Conservation (phyloP, 2,888 invertebrate genomes). For the Chaitophorus viminalis region DNA sequence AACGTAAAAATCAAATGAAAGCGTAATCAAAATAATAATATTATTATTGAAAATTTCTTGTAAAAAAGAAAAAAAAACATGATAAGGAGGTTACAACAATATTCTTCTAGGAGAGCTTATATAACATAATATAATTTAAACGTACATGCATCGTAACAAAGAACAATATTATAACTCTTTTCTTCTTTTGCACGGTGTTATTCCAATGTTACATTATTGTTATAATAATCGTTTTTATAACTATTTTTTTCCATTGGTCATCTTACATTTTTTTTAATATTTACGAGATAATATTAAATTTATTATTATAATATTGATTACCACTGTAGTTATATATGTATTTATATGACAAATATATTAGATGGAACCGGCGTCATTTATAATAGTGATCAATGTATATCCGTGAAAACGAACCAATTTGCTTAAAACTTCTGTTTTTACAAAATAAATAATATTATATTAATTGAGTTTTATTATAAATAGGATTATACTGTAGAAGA, state of each 20-base stretch:
- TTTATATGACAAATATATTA: not conserved
- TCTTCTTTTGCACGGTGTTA: not conserved
- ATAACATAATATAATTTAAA: too few species aligned
- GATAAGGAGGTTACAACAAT: not conserved
- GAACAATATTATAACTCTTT: not conserved
- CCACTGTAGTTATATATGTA: not conserved
- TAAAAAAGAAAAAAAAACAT: not conserved
- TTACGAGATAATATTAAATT: slow-evolving; percentile 17
- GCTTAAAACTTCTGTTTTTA: slow-evolving; percentile 26
- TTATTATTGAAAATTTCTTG: not conserved
- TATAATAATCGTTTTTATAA: slow-evolving; percentile 1
- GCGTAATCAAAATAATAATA: slow-evolving; percentile 35
- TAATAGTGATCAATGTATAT: not conserved
- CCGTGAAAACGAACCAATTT: slow-evolving; percentile 3
- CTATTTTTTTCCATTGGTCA: slow-evolving; percentile 8
- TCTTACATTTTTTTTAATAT: slow-evolving; percentile 13
- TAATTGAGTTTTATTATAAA: not conserved
- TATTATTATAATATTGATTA: slow-evolving; percentile 23
- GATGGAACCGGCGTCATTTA: slow-evolving; percentile 8
- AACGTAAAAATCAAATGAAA: slow-evolving; percentile 42
- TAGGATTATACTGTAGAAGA: not conserved
- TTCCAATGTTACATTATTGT: not conserved
- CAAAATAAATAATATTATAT: not conserved
- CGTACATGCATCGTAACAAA: not conserved
- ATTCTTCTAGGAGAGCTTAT: not conserved